Conservation (phyloP, 30 jellyfish, hydroid and myxozoan species). For the Calvadosia cruxmelitensis region DNA sequence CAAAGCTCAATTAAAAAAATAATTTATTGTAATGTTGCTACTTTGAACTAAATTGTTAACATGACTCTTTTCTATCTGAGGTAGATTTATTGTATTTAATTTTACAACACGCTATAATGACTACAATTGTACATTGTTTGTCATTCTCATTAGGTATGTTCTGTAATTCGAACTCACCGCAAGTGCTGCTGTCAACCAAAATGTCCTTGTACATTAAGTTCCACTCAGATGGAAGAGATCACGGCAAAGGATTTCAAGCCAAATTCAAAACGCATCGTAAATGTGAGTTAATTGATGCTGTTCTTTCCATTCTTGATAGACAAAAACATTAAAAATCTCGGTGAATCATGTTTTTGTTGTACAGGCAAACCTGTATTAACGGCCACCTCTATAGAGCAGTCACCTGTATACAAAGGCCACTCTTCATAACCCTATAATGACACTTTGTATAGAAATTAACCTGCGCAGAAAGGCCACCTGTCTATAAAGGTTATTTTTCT, state of each 20-base stretch:
- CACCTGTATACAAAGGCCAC: neutral
- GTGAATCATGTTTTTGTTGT: too few relatives aligned
- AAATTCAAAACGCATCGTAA: constrained; percentile 40
- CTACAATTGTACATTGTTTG: too few relatives aligned
- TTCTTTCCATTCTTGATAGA: neutral
- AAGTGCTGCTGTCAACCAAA: constrained; percentile 44
- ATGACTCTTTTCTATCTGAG: too few relatives aligned
- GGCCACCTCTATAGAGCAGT: neutral
- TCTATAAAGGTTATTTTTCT: neutral
- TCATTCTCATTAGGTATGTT: constrained; percentile 41
- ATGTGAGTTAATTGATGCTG: constrained; percentile 18
- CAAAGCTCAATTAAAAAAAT: too few relatives aligned
- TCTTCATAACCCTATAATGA: neutral
- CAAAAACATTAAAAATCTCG: too few relatives aligned
- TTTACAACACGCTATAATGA: too few relatives aligned
- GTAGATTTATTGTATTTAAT: too few relatives aligned
- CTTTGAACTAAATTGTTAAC: too few relatives aligned
- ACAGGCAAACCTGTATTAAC: neutral
- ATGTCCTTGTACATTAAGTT: constrained; percentile 37
- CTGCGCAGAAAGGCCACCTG: neutral
- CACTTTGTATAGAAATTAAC: neutral
- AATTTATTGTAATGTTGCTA: too few relatives aligned
- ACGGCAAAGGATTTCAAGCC: constrained; percentile 60
- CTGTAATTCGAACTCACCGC: constrained; percentile 63
- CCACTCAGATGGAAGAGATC: constrained; percentile 30